Base-by-base conservation (phyloP, 2,797 vertebrate species). In the Coendou prehensilis region DNA sequence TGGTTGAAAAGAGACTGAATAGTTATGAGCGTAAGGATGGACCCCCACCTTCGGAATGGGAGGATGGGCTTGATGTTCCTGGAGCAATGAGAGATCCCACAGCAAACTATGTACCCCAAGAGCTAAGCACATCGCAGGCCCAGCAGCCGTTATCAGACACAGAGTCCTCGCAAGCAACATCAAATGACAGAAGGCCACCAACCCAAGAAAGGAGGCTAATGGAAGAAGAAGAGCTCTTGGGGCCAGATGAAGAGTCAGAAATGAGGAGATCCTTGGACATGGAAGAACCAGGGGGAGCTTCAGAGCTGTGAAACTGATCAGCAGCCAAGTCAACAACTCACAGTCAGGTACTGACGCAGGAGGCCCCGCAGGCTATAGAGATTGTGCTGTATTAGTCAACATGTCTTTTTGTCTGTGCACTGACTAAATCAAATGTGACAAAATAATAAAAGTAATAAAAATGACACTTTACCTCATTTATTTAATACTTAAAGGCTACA, bases 1-100 rank as follows among this genome's bases (percentile, higher is more conserved):
- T 99, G 50, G 97, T 98, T 63, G 97, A 98, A 97, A 98, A 97
- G 54, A 99, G 98, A 52, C 89, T 98, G 61, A 94, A 98, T 1
- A 63, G 28, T 6, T 99, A 98, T 75, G 95, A 97, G 69, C 64
- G 1, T 0, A 94, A 87, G 75, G 0, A 10, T 23, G 4, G 0
- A 20, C 18, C 4, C 1, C 47, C 3, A 0, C 2, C 50, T 2
- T 1, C 2, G 15, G 52, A 2, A 3, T 5, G 52, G 0, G 37
- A 85, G 13, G 10, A n/a, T 0, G 0, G 57, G 71, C 5, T 2
- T 0, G 0, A 61, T 1, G 37, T 3, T 5, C n/a, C 96, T 0
- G n/a, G 2, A 28, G 22, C 15, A 1, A 0, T 0, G 15, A 18
- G n/a, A 73, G 61, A 56, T 0, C 23, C 84, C 1, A 11, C 2